A percentile compares a stretch with the other conserved stretches of the same genome.
Evolutionary conservation across 2,797 vertebrate species (phyloP).

Genomic region (Hoplostethus atlanticus): DNA sequence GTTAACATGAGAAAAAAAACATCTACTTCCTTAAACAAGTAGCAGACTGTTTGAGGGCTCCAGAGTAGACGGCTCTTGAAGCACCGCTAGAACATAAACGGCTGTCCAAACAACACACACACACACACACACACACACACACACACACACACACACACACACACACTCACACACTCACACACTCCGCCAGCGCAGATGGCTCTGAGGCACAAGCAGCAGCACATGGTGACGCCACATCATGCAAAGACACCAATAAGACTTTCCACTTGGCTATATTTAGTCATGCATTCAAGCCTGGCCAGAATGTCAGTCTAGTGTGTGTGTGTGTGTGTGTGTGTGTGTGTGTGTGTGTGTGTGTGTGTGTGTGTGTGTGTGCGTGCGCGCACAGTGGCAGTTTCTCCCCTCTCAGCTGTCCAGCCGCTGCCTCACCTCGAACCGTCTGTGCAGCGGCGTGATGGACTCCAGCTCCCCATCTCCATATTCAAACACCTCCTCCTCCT

Average conservation of each 20-base stretch:
- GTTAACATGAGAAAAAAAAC: conserved; percentile 37
- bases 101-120: conserved; percentile 37
- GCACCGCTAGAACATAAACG: conserved; percentile 35
- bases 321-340: conserved; percentile 19
- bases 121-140: conserved; percentile 31
- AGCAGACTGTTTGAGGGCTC: conserved; percentile 27
- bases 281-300: conserved; percentile 29
- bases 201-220: conserved; percentile 48
- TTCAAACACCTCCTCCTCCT: conserved; percentile 90
- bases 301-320: conserved; percentile 14
- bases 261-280: conserved; percentile 68
- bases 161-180: neutral
- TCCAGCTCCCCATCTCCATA: conserved; percentile 90
- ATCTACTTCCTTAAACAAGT: conserved; percentile 10
- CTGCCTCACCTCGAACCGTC: conserved; percentile 84
- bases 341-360: conserved; percentile 5
- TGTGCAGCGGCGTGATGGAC: conserved; percentile 70
- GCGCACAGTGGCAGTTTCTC: neutral
- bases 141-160: neutral
- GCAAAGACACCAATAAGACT: conserved; percentile 55
- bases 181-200: conserved; percentile 51
- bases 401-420: conserved; percentile 15
- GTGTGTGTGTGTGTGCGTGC: too few species aligned
- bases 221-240: conserved; percentile 53
- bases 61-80: conserved; percentile 35